These are phyloP conservation scores for Oreohelix idahoensis DNA, from an alignment of 1,140 invertebrate genomes.

Conservation along the genomic window DNA sequence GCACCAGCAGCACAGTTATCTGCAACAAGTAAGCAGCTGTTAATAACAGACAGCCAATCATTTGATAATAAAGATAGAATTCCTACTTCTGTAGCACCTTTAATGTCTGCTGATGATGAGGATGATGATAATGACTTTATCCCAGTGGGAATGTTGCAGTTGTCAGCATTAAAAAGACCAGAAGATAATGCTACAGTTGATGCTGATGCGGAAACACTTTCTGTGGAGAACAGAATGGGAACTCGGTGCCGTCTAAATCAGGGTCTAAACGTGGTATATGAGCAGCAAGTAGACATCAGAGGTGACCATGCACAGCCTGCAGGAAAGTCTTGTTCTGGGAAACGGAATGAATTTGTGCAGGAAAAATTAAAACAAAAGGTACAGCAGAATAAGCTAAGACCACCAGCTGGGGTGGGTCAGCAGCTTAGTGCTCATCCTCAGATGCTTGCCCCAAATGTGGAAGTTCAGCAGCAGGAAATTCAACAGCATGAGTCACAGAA, in stretches of 20 bases:
- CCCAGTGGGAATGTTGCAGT: slow-evolving; percentile 32
- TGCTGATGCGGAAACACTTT: neutral
- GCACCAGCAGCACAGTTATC: neutral
- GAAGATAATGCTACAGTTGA: neutral
- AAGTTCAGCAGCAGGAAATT: neutral
- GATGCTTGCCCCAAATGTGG: neutral
- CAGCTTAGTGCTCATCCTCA: neutral
- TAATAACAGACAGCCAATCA: neutral
- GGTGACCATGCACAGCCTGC: neutral
- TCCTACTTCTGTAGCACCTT: neutral
- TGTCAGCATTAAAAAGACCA: slow-evolving; percentile 12
- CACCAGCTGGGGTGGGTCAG: neutral
- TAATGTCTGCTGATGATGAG: slow-evolving; percentile 15
- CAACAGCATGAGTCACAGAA: neutral
- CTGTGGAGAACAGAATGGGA: neutral
- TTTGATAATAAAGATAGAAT: neutral
- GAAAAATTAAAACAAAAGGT: neutral
- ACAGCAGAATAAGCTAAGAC: neutral
- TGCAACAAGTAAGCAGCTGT: neutral
- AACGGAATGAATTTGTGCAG: neutral
- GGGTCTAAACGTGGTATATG: neutral
- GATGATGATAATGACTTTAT: slow-evolving; percentile 37
- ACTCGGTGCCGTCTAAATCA: neutral
- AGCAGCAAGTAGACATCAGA: neutral
- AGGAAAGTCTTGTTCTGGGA: neutral